These are phyloP conservation scores for Allolobophora icterica DNA, from an alignment of 2,888 invertebrate genomes.

Conservation along the genomic window DNA sequence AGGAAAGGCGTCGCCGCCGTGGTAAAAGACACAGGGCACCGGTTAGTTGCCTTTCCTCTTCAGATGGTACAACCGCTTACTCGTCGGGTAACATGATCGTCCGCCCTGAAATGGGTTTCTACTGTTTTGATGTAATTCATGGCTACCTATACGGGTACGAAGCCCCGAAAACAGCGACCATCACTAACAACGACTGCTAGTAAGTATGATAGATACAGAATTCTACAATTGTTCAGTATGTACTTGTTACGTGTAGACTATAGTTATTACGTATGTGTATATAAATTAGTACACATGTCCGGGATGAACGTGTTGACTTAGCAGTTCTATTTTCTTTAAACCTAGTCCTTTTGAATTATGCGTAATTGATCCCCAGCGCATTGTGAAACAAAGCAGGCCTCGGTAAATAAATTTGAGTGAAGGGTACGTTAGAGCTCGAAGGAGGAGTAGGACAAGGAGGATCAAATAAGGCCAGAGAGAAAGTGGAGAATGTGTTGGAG, in stretches of 20 bases:
- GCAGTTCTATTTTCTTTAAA: not conserved
- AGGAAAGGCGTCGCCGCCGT: not conserved
- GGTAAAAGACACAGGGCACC: not conserved
- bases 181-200: conserved; percentile 79
- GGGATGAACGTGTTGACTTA: not conserved
- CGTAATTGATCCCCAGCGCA: not conserved
- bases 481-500: not conserved
- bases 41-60: not conserved
- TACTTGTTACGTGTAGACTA: not conserved
- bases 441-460: not conserved
- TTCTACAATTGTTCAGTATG: not conserved
- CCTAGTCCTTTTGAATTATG: not conserved
- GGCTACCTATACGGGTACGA: conserved; percentile 90
- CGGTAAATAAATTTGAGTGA: no score
- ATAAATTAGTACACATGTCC: not conserved
- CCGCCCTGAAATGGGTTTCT: conserved; percentile 88
- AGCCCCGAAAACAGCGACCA: conserved; percentile 82
- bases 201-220: conserved; percentile 35
- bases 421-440: not conserved
- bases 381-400: not conserved
- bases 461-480: not conserved
- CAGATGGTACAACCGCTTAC: not conserved
- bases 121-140: conserved; percentile 97
- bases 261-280: not conserved
- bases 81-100: conserved; percentile 54